These are phyloP conservation scores for Chelonoidis abingdonii DNA, from an alignment of 2,113 vertebrate genomes.

Conservation along the genomic window DNA sequence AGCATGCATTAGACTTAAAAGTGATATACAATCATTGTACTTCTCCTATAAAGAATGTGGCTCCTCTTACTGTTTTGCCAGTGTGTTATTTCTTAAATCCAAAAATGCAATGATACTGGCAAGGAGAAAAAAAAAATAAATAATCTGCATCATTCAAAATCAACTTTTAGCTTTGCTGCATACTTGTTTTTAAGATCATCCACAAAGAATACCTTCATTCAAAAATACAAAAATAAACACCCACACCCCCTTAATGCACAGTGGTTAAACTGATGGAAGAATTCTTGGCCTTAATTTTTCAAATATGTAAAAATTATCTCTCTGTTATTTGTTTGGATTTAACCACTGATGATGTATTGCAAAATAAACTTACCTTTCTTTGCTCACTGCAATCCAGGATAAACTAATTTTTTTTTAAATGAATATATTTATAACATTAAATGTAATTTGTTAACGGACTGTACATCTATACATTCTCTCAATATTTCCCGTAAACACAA, in stretches of 20 bases:
- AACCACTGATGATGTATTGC: constrained; percentile 77
- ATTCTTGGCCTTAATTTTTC: constrained; percentile 62
- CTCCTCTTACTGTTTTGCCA: constrained; percentile 29
- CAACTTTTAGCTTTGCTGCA: constrained; percentile 68
- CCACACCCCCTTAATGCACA: constrained; percentile 72
- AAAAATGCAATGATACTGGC: constrained; percentile 55
- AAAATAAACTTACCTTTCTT: constrained; percentile 76
- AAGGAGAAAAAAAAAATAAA: background rate
- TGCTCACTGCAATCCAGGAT: constrained; percentile 79
- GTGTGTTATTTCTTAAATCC: constrained; percentile 38
- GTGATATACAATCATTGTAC: constrained; percentile 24
- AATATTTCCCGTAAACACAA: constrained; percentile 76
- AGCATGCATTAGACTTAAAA: background rate
- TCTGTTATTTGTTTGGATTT: constrained; percentile 70
- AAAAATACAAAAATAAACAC: constrained; percentile 72
- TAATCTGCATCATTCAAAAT: constrained; percentile 44
- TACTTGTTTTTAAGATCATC: constrained; percentile 55
- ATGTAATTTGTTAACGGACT: constrained; percentile 74
- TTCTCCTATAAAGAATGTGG: constrained; percentile 31
- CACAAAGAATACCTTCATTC: constrained; percentile 85
- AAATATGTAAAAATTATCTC: constrained; percentile 56
- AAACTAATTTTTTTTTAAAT: constrained; percentile 66
- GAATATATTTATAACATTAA: constrained; percentile 73
- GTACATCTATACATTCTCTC: constrained; percentile 82
- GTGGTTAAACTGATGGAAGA: constrained; percentile 74